Conservation (phyloP, 2,888 invertebrate genomes). For the Athalia circularis region DNA sequence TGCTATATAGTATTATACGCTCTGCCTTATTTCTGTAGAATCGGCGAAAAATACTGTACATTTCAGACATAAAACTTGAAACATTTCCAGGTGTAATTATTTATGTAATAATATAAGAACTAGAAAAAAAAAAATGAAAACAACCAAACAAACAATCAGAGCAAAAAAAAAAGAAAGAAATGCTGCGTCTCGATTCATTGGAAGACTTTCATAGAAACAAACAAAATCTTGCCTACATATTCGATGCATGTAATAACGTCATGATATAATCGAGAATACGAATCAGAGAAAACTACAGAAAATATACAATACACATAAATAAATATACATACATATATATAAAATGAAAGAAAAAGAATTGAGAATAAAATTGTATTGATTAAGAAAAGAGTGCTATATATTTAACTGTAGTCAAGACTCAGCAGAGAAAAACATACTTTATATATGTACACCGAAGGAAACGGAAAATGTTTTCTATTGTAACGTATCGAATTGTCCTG, state of each 20-base stretch:
- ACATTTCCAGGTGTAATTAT: constrained; percentile 33
- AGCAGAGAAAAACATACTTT: constrained; percentile 27
- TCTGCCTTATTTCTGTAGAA: constrained; percentile 38
- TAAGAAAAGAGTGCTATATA: constrained; percentile 20
- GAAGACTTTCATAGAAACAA: too few relatives aligned
- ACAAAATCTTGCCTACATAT: too few relatives aligned
- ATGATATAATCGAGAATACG: not conserved
- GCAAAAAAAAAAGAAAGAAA: not conserved
- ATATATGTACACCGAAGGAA: constrained; percentile 25
- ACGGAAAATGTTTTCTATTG: constrained; percentile 9
- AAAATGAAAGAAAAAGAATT: not conserved
- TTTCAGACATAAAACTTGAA: constrained; percentile 23
- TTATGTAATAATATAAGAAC: not conserved
- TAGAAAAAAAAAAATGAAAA: constrained; percentile 8
- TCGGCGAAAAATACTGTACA: constrained; percentile 23
- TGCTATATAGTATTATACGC: constrained; percentile 32
- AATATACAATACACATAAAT: not conserved
- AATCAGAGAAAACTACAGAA: not conserved
- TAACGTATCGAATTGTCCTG: constrained; percentile 4
- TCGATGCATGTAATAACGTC: too few relatives aligned
- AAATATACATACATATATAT: not conserved
- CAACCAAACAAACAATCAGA: not conserved
- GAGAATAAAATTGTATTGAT: constrained; percentile 8
- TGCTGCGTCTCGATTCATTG: too few relatives aligned
- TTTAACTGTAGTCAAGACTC: constrained; percentile 21